Evolutionary conservation across 2,888 invertebrate genomes (phyloP).

Genomic region (Stegophylla sp.): DNA sequence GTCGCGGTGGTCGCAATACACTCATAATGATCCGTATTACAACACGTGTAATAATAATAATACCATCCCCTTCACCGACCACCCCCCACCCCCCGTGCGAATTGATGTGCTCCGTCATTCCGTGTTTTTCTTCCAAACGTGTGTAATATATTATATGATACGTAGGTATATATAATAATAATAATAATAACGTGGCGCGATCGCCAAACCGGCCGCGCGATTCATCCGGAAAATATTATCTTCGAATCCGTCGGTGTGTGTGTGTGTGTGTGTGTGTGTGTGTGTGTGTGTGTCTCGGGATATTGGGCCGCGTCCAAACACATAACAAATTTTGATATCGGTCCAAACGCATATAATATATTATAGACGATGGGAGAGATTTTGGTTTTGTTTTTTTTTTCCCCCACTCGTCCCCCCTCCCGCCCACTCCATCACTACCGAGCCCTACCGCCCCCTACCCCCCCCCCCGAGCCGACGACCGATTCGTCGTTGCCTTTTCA

Average conservation of each 20-base stretch:
- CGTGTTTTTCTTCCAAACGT: neutral
- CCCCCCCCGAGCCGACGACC: neutral
- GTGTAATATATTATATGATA: neutral
- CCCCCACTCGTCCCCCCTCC: neutral
- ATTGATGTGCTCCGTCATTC: conserved; percentile 20
- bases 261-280: neutral
- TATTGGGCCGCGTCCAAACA: conserved; percentile 45
- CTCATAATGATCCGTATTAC: too few species aligned
- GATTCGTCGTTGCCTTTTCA: neutral
- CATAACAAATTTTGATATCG: conserved; percentile 53
- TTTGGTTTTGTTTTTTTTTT: conserved; percentile 17
- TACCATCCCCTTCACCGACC: too few species aligned
- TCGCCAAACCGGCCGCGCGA: conserved; percentile 39
- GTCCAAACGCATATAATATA: too few species aligned
- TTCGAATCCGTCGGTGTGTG: neutral
- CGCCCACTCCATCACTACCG: too few species aligned
- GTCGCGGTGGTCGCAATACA: too few species aligned
- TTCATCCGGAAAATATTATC: conserved; percentile 57
- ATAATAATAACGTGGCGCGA: too few species aligned
- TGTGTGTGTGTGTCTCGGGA: conserved; percentile 18
- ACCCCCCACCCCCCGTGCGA: neutral
- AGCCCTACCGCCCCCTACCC: neutral
- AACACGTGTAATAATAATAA: too few species aligned
- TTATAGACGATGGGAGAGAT: conserved; percentile 51
- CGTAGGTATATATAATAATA: neutral